Base-by-base conservation (phyloP, 2,888 invertebrate species). In the Calliphora vomitoria region DNA sequence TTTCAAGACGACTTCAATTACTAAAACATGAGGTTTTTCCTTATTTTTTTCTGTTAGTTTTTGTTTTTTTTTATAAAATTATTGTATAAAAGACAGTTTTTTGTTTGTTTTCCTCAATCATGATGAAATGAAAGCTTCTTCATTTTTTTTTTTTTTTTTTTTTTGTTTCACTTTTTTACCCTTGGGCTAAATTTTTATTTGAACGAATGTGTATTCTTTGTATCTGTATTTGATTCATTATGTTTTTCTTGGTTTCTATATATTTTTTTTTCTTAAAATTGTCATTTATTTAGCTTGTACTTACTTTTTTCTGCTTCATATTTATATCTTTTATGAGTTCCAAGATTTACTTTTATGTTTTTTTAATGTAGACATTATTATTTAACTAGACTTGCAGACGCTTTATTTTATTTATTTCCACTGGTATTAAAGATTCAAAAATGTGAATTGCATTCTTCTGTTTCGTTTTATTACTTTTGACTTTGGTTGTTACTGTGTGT, bases 341-440 rank as follows among this genome's bases (percentile, higher is more conserved):
- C 82, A 86, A 82, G 74, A 83, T 71, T 83, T 81, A 81, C 74
- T 78, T 78, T 74, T 78, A 86, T 85, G 68, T 6, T 64, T 64
- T 55, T 83, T 83, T 55, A 85, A 81, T 85, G 80, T 62, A 81
- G 75, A 58, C 81, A 85, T 79, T 74, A 79, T 68, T 58, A 81
- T 81, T 87, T 81, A 87, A 84, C 72, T 84, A 87, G 87, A 81
- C 86, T 81, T 81, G 78, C 69, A 84, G 81, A 78, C 81, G 83
- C 87, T 82, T 66, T 25, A 25, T 25, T 25, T 25, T 25, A 25
- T 25, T 74, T 6, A 38, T 72, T 66, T 72, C 41, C 15, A 55
- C 35, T 79, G 60, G 31, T 41, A 68, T 62, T 38, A 60, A 79
- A 84, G 25, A 68, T 20, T 60, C 2, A 50, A 75, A 31, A 76